A percentile compares a stretch with the other conserved stretches of the same genome.
Conservation (phyloP, 2,888 invertebrate species). For the Chymomyza amoena region DNA sequence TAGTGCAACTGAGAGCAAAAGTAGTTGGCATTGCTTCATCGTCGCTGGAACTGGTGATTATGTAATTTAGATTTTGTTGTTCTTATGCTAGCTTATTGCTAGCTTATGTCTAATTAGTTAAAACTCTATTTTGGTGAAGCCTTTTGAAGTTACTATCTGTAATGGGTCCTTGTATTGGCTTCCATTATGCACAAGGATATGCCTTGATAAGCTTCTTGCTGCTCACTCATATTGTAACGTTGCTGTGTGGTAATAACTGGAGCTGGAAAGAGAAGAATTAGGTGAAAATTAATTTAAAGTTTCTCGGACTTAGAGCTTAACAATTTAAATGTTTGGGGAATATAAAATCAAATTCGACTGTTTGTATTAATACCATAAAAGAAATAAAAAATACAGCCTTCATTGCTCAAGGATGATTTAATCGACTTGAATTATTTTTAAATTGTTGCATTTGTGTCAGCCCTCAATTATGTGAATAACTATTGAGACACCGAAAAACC, state of each 20-base stretch:
- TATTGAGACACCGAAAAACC: too few species aligned
- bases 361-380: too few species aligned
- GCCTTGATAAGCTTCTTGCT: not conserved
- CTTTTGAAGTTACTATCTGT: not conserved
- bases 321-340: too few species aligned
- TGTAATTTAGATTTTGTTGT: not conserved
- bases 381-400: too few species aligned
- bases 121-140: not conserved
- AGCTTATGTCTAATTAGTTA: not conserved
- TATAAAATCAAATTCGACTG: too few species aligned
- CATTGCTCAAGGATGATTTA: too few species aligned
- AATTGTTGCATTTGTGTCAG: too few species aligned
- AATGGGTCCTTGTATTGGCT: not conserved
- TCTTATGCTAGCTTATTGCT: not conserved
- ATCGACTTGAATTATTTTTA: too few species aligned
- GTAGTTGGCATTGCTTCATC: constrained; percentile 25
- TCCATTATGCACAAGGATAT: not conserved
- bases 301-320: too few species aligned
- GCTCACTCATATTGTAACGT: not conserved
- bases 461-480: too few species aligned
- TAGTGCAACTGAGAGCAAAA: constrained; percentile 31
- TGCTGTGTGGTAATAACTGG: not conserved
- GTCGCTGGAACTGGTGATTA: constrained; percentile 9
- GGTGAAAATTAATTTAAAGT: too few species aligned
- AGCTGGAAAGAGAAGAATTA: not conserved